Percentiles rank a stretch among this genome's conserved stretches.
These are phyloP conservation scores for Noctua fimbriata DNA, from an alignment of 2,888 invertebrate species.

Conservation along the genomic window DNA sequence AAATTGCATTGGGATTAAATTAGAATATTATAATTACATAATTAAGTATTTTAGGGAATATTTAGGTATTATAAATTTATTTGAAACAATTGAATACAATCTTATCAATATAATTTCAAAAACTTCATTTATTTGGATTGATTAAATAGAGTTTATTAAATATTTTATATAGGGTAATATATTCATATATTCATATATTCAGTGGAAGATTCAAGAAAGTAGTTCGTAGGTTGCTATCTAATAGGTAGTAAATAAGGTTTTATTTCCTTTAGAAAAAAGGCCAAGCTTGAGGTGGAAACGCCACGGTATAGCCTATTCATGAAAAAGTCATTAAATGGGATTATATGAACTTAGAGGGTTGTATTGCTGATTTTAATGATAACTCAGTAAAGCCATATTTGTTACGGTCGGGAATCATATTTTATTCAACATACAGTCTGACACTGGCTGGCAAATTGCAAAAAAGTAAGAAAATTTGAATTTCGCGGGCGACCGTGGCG, in stretches of 20 bases:
- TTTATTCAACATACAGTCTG: background rate
- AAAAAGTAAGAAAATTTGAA: background rate
- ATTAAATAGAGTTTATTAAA: conserved; percentile 42
- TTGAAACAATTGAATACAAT: conserved; percentile 55
- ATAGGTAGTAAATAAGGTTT: conserved; percentile 21
- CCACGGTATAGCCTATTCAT: background rate
- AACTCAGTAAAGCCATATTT: background rate
- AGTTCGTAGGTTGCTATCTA: conserved; percentile 14
- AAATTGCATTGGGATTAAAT: conserved; percentile 66
- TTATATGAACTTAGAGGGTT: background rate
- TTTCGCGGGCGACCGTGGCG: background rate
- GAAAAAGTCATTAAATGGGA: background rate
- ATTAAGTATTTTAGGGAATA: conserved; percentile 38
- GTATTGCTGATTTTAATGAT: background rate
- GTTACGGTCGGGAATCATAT: background rate
- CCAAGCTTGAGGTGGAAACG: background rate
- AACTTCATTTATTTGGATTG: conserved; percentile 37
- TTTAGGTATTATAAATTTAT: conserved; percentile 31
- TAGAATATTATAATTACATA: conserved; percentile 47
- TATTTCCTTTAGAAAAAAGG: conserved; percentile 38
- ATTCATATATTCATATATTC: too few species aligned
- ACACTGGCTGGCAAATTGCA: background rate
- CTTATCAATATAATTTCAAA: conserved; percentile 60
- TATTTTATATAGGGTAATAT: conserved; percentile 29
- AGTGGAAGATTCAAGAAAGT: conserved; percentile 40